These are phyloP conservation scores for Marronus borbonicus DNA, from an alignment of 2,888 invertebrate genomes.

Conservation along the genomic window DNA sequence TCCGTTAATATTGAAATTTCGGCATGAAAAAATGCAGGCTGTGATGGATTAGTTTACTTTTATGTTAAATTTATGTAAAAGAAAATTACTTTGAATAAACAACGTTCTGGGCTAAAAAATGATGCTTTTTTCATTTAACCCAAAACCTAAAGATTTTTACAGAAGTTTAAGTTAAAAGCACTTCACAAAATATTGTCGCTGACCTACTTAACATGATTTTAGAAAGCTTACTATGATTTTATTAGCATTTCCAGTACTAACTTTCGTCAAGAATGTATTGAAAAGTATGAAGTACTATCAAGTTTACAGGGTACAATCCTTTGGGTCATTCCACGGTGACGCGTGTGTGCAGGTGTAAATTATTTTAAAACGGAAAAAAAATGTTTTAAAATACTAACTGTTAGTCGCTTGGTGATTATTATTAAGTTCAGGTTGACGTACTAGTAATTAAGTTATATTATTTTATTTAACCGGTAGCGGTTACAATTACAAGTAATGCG, in stretches of 20 bases:
- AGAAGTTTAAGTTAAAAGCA: background rate
- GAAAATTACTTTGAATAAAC: slow-evolving; percentile 56
- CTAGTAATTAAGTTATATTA: too few relatives aligned
- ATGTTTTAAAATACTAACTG: background rate
- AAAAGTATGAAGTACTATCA: background rate
- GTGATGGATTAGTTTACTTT: slow-evolving; percentile 58
- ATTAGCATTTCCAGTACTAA: too few relatives aligned
- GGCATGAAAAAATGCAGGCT: slow-evolving; percentile 58
- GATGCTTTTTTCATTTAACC: slow-evolving; percentile 52
- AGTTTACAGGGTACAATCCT: too few relatives aligned
- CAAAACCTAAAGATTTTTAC: slow-evolving; percentile 15
- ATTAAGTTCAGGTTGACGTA: too few relatives aligned
- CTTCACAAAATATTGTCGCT: too few relatives aligned
- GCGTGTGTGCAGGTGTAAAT: too few relatives aligned
- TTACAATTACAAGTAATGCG: too few relatives aligned
- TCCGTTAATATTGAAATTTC: slow-evolving; percentile 44
- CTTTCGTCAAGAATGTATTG: background rate
- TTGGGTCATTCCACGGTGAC: too few relatives aligned
- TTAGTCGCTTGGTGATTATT: too few relatives aligned
- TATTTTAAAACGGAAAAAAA: background rate
- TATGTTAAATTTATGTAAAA: slow-evolving; percentile 51
- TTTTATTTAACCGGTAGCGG: too few relatives aligned
- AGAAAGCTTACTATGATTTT: too few relatives aligned
- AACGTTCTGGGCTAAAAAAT: slow-evolving; percentile 54
- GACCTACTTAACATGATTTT: too few relatives aligned